Conservation (phyloP, 2,888 invertebrate genomes). For the Eupithecia inturbata region DNA sequence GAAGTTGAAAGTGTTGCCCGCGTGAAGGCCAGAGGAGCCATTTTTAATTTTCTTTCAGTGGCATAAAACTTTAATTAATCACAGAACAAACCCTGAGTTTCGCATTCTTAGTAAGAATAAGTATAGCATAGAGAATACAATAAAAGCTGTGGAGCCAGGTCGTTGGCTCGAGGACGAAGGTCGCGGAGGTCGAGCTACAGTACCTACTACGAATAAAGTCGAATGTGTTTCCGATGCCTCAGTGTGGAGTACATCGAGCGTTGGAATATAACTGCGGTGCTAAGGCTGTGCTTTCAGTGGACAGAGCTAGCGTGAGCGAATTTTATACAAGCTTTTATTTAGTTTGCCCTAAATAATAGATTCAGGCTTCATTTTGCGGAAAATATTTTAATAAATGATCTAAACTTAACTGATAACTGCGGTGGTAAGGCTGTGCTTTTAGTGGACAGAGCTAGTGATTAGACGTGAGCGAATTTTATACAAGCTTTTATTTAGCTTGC, state of each 20-base stretch:
- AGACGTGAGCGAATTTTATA: background rate
- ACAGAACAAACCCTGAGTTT: background rate
- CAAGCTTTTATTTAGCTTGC: too few species aligned
- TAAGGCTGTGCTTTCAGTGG: background rate
- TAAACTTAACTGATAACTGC: too few species aligned
- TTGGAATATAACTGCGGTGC: background rate
- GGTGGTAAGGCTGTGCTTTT: background rate
- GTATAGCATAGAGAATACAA: background rate
- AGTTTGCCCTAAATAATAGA: too few species aligned
- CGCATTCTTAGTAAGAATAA: background rate
- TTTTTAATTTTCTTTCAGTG: background rate
- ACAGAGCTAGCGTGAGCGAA: background rate
- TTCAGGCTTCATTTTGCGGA: too few species aligned
- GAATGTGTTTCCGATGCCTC: constrained; percentile 6
- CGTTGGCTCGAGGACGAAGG: background rate
- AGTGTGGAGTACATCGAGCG: background rate
- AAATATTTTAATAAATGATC: too few species aligned
- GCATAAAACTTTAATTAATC: background rate
- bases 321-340: too few species aligned
- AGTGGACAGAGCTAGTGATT: background rate
- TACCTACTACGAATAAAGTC: constrained; percentile 1
- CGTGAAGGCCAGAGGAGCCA: background rate
- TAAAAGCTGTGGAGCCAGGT: background rate
- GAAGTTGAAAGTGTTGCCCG: background rate
- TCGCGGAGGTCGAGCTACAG: background rate